These are phyloP conservation scores for Cephus nigrinus DNA, from an alignment of 2,888 invertebrate species.

Conservation along the genomic window DNA sequence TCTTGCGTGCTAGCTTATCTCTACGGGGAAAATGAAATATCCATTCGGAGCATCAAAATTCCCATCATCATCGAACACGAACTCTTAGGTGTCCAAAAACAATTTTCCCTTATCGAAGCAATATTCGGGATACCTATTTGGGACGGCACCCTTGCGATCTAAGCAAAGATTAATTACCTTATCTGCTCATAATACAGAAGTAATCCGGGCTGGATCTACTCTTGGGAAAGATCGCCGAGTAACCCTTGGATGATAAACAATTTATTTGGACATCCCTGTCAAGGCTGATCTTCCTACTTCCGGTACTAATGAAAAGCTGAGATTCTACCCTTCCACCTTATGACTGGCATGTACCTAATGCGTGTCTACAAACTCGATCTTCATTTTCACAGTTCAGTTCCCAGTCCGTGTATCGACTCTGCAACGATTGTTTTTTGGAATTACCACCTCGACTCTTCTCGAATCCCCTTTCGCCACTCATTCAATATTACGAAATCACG, in stretches of 20 bases:
- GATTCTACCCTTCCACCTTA: not conserved
- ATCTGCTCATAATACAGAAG: too few relatives aligned
- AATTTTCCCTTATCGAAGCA: not conserved
- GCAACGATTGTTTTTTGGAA: not conserved
- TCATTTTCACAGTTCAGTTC: not conserved
- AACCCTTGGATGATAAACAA: too few relatives aligned
- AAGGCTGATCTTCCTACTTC: too few relatives aligned
- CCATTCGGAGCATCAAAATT: not conserved
- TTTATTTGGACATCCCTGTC: too few relatives aligned
- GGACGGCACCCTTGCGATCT: not conserved
- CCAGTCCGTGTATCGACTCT: not conserved
- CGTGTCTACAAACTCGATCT: not conserved
- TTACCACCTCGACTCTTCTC: not conserved
- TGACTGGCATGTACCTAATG: not conserved
- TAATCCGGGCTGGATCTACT: too few relatives aligned
- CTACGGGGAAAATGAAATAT: not conserved
- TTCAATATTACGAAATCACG: not conserved
- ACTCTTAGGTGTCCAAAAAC: not conserved
- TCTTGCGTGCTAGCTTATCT: too few relatives aligned
- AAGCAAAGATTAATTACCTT: too few relatives aligned
- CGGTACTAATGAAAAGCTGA: too few relatives aligned
- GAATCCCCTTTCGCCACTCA: not conserved
- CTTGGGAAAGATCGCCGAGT: too few relatives aligned
- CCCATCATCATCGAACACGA: not conserved
- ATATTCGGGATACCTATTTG: not conserved